Percentiles rank a stretch among this genome's conserved stretches.
phyloP scores from a whole-genome alignment of 2,113 vertebrate genomes.

The Nematolebias whitei region DNA sequence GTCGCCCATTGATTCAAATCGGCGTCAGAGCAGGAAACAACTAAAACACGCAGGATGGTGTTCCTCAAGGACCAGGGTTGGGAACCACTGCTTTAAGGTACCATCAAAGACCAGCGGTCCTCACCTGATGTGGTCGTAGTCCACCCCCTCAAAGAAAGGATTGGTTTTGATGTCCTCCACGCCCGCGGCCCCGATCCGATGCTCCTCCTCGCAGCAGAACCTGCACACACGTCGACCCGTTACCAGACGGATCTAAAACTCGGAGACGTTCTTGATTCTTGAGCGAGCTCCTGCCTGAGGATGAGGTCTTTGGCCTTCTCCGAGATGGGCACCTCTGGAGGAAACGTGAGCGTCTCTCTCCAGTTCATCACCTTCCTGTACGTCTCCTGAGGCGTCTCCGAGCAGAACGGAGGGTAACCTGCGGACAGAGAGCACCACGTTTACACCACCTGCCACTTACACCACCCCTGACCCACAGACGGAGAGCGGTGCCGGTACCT shows the following conservation, averaged over 20 bases:
- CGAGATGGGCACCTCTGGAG: constrained; percentile 96
- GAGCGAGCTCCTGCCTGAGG: constrained; percentile 83
- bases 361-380: constrained; percentile 99
- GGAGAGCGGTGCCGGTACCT: constrained; percentile 74
- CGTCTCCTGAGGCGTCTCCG: constrained; percentile 97
- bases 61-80: too few species aligned
- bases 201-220: constrained; percentile 98
- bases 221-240: constrained; percentile 61
- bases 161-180: constrained; percentile 97
- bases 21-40: too few species aligned
- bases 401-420: constrained; percentile 99
- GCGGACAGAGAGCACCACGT: constrained; percentile 13
- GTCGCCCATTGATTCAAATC: too few species aligned
- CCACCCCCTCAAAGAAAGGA: constrained; percentile 96
- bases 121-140: constrained; percentile 99
- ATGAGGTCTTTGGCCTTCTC: constrained; percentile 99
- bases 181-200: constrained; percentile 89
- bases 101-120: too few species aligned
- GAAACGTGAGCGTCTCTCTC: constrained; percentile 95
- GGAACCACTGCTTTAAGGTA: too few species aligned
- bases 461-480: too few species aligned
- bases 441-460: not conserved
- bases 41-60: too few species aligned
- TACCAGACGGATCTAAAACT: too few species aligned
- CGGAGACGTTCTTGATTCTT: too few species aligned